Base-by-base conservation (phyloP, 2,113 vertebrate species). In the Hemichromis elongatus region DNA sequence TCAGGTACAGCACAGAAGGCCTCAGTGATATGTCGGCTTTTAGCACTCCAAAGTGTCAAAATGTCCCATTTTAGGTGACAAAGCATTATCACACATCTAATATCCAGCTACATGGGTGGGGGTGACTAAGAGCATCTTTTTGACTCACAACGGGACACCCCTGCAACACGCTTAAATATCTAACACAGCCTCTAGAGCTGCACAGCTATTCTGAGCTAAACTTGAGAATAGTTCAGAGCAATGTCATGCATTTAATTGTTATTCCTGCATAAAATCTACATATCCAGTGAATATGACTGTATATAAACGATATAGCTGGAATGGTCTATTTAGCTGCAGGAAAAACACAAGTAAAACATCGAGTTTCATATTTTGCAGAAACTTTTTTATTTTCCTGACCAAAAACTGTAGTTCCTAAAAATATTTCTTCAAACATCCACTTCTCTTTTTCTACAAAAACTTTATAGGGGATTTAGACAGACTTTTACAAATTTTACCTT, bases 41-140 rank as follows among this genome's bases (percentile, higher is more conserved):
- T 95, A 96, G 94, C 94, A 94, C 94, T 87, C 73, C 18, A 28
- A 89, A 59, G 93, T 94, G 94, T 92, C 90, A 95, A 91, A 95
- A 90, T 33, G 40, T 88, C 77, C 89, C 86, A 93, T 92, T 84
- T 90, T 81, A 94, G 93, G 94, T 95, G 95, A 59, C 77, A 94
- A 94, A 90, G 86, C 82, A 91, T 91, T 91, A 91, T 93, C 93
- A 91, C 92, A 92, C 91, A 47, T 93, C 88, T 77, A 35, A 59
- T 80, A 79, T 87, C 24, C 4, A 42, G 77, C 90, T 75, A 79
- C 89, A 85, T 89, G 88, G 87, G 79, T 82, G 86, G 86, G 86
- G 86, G 78, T 75, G 81, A 78, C 52, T 75, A 35, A 88, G 75
- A 81, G 87, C 90, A 89, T 80, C 66, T 40, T 75, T 90, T 52